These are phyloP conservation scores for Tragelaphus oryx DNA, from an alignment of 2,797 vertebrate genomes.

Conservation along the genomic window DNA sequence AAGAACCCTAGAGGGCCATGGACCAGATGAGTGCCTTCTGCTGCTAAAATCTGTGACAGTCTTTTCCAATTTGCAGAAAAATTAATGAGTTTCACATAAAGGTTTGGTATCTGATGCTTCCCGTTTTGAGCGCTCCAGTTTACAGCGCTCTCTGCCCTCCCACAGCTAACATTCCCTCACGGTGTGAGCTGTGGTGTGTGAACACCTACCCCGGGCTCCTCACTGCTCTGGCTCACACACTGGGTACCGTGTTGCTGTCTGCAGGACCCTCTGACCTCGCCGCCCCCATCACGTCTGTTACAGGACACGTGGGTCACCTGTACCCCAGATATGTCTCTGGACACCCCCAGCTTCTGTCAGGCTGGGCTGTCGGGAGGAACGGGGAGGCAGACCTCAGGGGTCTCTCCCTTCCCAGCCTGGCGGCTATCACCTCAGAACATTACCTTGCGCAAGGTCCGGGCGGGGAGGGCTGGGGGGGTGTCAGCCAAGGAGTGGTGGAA, in stretches of 20 bases:
- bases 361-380: background rate
- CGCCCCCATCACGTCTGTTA: background rate
- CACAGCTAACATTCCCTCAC: background rate
- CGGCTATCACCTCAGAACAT: conserved; percentile 32
- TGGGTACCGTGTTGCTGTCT: background rate
- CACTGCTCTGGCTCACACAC: background rate
- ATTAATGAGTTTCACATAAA: background rate
- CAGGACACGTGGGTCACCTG: background rate
- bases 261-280: background rate
- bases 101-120: background rate
- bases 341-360: background rate
- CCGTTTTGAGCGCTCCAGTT: background rate
- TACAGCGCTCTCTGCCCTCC: background rate
- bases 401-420: background rate
- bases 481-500: conserved; percentile 97
- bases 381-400: background rate
- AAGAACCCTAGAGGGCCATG: background rate
- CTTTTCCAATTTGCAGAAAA: conserved; percentile 19
- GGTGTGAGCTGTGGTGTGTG: background rate
- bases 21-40: background rate
- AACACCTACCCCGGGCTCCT: background rate
- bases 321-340: background rate
- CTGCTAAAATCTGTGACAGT: background rate
- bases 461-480: conserved; percentile 92
- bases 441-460: conserved; percentile 98